These are phyloP conservation scores for Grantiella picta DNA, from an alignment of 2,113 vertebrate genomes.

Conservation along the genomic window DNA sequence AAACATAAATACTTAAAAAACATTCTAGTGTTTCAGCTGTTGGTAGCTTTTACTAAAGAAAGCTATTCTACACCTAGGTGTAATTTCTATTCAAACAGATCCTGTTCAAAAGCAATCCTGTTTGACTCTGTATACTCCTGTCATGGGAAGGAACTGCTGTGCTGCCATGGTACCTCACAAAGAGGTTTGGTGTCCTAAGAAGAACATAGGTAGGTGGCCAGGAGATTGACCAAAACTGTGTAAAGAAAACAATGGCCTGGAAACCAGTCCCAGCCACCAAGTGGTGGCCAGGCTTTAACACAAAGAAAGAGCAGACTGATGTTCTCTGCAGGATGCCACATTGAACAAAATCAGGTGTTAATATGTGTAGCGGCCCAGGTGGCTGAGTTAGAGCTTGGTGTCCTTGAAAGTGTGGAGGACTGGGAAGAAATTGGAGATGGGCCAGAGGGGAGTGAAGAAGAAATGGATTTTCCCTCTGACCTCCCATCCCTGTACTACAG, in stretches of 20 bases:
- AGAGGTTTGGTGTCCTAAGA: not conserved
- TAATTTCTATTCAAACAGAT: not conserved
- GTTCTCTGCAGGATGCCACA: not conserved
- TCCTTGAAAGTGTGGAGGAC: no score
- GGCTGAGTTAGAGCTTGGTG: no score
- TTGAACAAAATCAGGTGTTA: rapidly evolving
- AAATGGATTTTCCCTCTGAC: no score
- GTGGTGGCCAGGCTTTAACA: not conserved
- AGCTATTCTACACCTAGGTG: not conserved
- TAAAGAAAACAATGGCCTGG: not conserved
- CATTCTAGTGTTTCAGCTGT: not conserved
- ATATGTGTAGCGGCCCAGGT: no score
- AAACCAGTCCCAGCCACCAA: not conserved
- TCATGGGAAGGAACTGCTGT: not conserved
- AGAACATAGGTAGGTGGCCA: rapidly evolving
- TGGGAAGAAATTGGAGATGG: no score
- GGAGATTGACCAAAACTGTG: not conserved
- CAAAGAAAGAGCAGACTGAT: not conserved
- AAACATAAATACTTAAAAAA: not conserved
- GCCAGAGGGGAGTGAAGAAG: no score
- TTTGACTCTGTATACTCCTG: not conserved
- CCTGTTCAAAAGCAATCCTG: not conserved
- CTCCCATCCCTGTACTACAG: no score
- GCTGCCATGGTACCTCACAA: not conserved
- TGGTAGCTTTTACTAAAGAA: not conserved